phyloP scores from a whole-genome alignment of 2,797 vertebrate species.

The Eulemur mongoz region DNA sequence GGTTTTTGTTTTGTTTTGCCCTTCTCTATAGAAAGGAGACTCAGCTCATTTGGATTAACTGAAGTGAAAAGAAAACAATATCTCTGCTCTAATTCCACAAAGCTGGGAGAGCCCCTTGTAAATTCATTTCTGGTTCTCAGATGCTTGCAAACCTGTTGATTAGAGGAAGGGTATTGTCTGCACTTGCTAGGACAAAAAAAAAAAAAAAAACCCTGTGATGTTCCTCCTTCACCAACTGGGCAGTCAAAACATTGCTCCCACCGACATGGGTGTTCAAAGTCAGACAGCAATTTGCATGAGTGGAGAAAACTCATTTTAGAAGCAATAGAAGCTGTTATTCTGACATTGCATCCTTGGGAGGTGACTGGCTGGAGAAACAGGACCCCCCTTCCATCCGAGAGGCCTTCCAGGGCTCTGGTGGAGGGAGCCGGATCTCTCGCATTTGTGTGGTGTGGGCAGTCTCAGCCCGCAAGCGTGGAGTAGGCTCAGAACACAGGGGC shows the following conservation, averaged over 20 bases:
- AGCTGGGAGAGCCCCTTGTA: constrained; percentile 41
- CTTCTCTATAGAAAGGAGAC: constrained; percentile 68
- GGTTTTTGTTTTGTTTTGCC: constrained; percentile 60
- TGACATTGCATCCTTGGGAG: not conserved
- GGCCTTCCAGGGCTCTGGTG: not conserved
- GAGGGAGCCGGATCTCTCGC: not conserved
- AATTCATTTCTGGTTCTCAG: constrained; percentile 60
- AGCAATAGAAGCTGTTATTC: constrained; percentile 43
- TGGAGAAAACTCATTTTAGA: constrained; percentile 59
- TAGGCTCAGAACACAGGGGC: not conserved
- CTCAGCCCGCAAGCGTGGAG: not conserved
- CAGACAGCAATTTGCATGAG: constrained; percentile 57
- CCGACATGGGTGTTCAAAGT: constrained; percentile 9
- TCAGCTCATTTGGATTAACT: constrained; percentile 72
- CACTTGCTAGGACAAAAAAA: not conserved
- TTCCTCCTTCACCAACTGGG: not conserved
- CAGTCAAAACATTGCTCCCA: not conserved
- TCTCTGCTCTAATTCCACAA: constrained; percentile 70
- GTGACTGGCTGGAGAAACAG: not conserved
- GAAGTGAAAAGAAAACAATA: constrained; percentile 69
- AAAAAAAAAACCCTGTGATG: not conserved
- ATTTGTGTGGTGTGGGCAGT: accelerated
- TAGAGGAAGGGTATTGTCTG: not conserved
- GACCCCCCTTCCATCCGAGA: not conserved
- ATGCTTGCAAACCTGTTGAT: constrained; percentile 57